Evolutionary conservation across 2,888 invertebrate species (phyloP).

Genomic region (Mellilla xanthometata): DNA sequence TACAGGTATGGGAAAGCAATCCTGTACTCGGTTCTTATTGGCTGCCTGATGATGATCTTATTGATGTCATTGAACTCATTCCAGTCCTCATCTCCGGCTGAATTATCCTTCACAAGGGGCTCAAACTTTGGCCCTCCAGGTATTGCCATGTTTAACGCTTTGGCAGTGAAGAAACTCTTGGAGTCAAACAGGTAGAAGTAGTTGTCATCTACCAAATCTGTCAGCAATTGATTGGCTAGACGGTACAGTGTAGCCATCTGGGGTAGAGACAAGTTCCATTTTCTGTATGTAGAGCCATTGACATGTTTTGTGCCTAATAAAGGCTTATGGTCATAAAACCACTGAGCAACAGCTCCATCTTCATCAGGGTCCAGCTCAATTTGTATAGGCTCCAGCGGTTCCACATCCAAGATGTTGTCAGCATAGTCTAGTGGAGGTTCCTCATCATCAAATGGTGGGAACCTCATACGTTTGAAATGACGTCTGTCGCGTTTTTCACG

Average conservation of each 20-base stretch:
- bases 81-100: conserved; percentile 99
- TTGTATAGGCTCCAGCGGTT: conserved; percentile 99
- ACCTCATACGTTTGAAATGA: conserved; percentile 99
- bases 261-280: conserved; percentile 97
- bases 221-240: conserved; percentile 97
- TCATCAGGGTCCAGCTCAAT: conserved; percentile 98
- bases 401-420: conserved; percentile 99
- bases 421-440: conserved; percentile 99
- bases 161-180: conserved; percentile 99
- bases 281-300: conserved; percentile 98
- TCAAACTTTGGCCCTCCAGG: conserved; percentile 99
- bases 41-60: conserved; percentile 99
- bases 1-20: conserved; percentile 99
- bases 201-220: conserved; percentile 98
- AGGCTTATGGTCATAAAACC: conserved; percentile 99
- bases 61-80: conserved; percentile 99
- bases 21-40: conserved; percentile 98
- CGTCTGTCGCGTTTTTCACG: conserved; percentile 98
- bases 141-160: conserved; percentile 99
- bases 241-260: conserved; percentile 99
- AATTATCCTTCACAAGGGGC: conserved; percentile 98
- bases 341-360: conserved; percentile 93
- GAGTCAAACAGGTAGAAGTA: conserved; percentile 99
- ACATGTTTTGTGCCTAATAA: conserved; percentile 95
- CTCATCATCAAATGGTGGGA: conserved; percentile 99